Evolutionary conservation across 2,113 vertebrate species (phyloP), one percentile per base, ranked within the genome.

Genomic region (Cepphus grylle): DNA sequence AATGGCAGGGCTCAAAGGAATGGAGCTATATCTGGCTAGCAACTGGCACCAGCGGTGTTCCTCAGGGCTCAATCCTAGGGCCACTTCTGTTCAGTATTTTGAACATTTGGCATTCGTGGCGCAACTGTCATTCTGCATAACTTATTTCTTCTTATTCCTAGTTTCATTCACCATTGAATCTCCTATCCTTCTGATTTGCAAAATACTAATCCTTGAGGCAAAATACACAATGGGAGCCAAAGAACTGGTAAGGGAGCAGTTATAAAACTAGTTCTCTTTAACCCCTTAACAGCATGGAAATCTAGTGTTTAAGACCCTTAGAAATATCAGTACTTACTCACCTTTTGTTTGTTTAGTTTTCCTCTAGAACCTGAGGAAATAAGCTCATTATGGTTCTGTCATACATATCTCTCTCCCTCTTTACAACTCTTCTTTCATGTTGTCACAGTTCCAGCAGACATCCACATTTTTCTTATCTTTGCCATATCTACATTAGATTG

Each of bases 401-500:
- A 72, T 7, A 67, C 9, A 22, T 9, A 79, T 26, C 32, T 71
- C 61, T 72, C 4, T 61, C 34, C 40, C 40, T 76, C 30, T 72
- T 69, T 63, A 42, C 52, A 87, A 62, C 25, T 72, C 53, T 65
- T 79, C 25, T 62, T 71, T 81, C 32, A 74, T 43, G n/a, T 61
- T 86, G 47, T 47, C 59, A 74, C 32, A n/a, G 63, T 36, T 91
- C n/a, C 69, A 87, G 26, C 2, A 1, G 2, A 43, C 21, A 91
- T n/a, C 43, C 76, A 38, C 62, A 91, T 81, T 95, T 91, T 93
- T 77, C 53, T 84, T 53, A 62, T 52, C 45, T 55, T 86, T 89
- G 21, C 34, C 21, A 27, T 53, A 91, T 59, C 70, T 74, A 52
- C 17, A 63, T 52, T 74, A 81, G 15, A 55, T 53, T 71, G 50